Base-by-base conservation (phyloP, 2,888 invertebrate genomes). In the Eucriotettix oculatus region DNA sequence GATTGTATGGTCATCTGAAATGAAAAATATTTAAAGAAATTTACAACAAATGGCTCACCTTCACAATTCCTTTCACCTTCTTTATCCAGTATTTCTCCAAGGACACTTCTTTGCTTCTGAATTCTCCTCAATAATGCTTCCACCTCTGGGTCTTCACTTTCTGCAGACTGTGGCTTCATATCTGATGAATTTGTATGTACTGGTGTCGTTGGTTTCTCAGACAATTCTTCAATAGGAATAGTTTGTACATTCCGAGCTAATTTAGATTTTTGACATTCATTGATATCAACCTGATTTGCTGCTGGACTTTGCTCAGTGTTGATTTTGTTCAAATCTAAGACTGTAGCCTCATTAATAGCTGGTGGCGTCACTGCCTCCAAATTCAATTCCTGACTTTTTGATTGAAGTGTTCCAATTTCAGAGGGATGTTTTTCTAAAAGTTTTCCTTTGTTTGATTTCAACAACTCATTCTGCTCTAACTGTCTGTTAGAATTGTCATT, bases 41-140 rank as follows among this genome's bases (percentile, higher is more conserved):
- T 29, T 7, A 29, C 29, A 29, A 29, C 29, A 29, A 29, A 29
- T 7, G 7, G 10, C 61, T 60, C 62, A 64, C 63, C 63, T 64
- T 64, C 63, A 48, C 52, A 44, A 55, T 61, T 63, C 11, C 61
- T 58, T 52, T 63, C 60, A 53, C 59, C 77, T 76, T 81, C 81
- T 69, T 80, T 77, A 69, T 79, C 79, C 62, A 83, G 74, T 67
- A 85, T 83, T 73, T 86, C 84, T 66, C 82, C 84, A 68, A 86
- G 76, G 68, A 84, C 79, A 73, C 82, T 84, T 71, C 85, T 79
- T 71, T 86, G 85, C 68, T 79, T 79, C 71, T 83, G 79, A 65
- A 84, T 82, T 68, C 83, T 78, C 71, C 75, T 78, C 56, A 86
- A 74, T 61, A 86, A 74, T 62, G 78, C 81, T 71, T 84, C 83